Percentiles rank a stretch among this genome's conserved stretches.
These are phyloP conservation scores for Pocillopora grandis DNA, from an alignment of 92 coral and sea anemone species.

Conservation along the genomic window DNA sequence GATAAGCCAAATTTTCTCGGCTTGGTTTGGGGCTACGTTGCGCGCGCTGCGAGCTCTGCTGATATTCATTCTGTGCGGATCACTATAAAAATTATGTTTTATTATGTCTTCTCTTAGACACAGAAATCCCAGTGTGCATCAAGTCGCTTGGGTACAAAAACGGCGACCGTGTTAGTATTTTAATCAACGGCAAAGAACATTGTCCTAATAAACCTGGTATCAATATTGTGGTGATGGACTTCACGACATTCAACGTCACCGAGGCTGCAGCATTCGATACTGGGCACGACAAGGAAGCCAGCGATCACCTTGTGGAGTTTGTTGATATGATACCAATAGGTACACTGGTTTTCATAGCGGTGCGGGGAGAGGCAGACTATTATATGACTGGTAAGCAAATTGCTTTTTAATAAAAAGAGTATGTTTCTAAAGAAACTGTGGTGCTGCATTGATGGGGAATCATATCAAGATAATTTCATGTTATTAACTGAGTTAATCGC, in stretches of 20 bases:
- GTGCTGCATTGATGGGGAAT: too few relatives aligned
- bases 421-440: too few relatives aligned
- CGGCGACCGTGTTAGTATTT: constrained; percentile 66
- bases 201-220: constrained; percentile 78
- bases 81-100: too few relatives aligned
- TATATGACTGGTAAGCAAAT: constrained; percentile 72
- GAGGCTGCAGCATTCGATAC: constrained; percentile 79
- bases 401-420: too few relatives aligned
- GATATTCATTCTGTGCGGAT: too few relatives aligned
- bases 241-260: constrained; percentile 75
- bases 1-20: too few relatives aligned
- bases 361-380: constrained; percentile 83
- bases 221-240: constrained; percentile 86
- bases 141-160: constrained; percentile 54
- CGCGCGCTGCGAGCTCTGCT: too few relatives aligned
- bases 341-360: constrained; percentile 75
- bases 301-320: constrained; percentile 64
- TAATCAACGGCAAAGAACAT: constrained; percentile 75
- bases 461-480: too few relatives aligned
- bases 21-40: too few relatives aligned
- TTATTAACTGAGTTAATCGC: too few relatives aligned
- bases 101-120: neutral
- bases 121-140: constrained; percentile 56
- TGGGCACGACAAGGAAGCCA: constrained; percentile 78
- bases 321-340: constrained; percentile 70